These are phyloP conservation scores for Plutella xylostella DNA, from an alignment of 2,888 invertebrate species.

Conservation along the genomic window DNA sequence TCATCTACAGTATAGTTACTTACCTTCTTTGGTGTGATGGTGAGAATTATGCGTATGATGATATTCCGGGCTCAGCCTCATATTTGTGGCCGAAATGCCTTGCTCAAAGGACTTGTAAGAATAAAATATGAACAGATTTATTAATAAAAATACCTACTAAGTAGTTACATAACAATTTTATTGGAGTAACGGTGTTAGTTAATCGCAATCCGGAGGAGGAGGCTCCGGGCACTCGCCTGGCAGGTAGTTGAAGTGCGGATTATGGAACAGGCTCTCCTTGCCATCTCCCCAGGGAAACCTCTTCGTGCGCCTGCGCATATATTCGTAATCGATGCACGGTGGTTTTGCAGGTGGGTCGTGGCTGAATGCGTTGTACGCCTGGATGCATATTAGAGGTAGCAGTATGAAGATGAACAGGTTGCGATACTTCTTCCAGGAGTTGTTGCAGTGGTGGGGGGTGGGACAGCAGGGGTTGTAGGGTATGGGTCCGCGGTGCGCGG, in stretches of 20 bases:
- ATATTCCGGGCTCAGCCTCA: too few species aligned
- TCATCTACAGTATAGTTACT: too few species aligned
- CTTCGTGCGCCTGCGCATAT: constrained; percentile 81
- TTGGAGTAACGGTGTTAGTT: too few species aligned
- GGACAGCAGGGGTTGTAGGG: constrained; percentile 41
- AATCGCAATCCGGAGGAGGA: constrained; percentile 42
- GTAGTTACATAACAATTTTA: too few species aligned
- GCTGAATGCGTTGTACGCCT: constrained; percentile 25
- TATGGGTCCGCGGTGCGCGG: constrained; percentile 30
- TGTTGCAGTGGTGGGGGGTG: constrained; percentile 31
- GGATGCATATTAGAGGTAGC: constrained; percentile 40
- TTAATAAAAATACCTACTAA: too few species aligned
- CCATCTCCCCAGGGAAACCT: constrained; percentile 97
- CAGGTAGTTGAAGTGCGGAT: constrained; percentile 74
- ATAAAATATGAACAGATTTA: too few species aligned
- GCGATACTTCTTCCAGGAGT: constrained; percentile 38
- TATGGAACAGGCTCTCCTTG: constrained; percentile 85
- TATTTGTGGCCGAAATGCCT: too few species aligned
- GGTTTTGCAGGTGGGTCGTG: constrained; percentile 27
- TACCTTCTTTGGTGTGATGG: too few species aligned
- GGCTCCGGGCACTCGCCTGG: constrained; percentile 43
- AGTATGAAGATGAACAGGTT: constrained; percentile 34
- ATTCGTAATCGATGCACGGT: constrained; percentile 73
- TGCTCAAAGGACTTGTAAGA: too few species aligned
- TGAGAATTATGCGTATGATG: too few species aligned